Evolutionary conservation across 37 sponge, comb jelly and placozoan species (phyloP).

Genomic region (Oopsacas minuta): DNA sequence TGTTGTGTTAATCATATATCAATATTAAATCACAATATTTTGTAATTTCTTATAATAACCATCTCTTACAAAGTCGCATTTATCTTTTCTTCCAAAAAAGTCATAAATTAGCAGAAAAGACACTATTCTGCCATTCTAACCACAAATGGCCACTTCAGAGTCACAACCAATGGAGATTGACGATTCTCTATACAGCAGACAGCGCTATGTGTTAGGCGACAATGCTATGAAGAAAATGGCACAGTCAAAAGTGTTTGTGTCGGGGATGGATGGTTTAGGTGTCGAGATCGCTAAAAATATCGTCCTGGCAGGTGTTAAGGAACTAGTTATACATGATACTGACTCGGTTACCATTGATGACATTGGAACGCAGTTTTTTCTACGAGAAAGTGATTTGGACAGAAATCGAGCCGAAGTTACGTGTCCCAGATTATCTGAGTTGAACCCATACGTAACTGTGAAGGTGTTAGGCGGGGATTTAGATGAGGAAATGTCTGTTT

Average conservation of each 20-base stretch:
- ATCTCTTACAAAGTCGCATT: neutral
- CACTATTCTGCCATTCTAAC: too few relatives aligned
- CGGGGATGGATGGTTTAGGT: slow-evolving; percentile 76
- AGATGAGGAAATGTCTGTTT: neutral
- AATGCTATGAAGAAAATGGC: slow-evolving; percentile 81
- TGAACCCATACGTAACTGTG: slow-evolving; percentile 88
- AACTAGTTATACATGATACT: slow-evolving; percentile 66
- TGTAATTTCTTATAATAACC: neutral
- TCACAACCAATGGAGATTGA: slow-evolving; percentile 45
- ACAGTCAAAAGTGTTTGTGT: slow-evolving; percentile 51
- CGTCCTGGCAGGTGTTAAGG: slow-evolving; percentile 69
- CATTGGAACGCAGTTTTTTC: slow-evolving; percentile 85
- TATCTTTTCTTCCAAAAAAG: neutral
- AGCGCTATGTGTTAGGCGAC: slow-evolving; percentile 84
- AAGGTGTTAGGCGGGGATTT: slow-evolving; percentile 13
- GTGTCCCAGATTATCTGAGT: slow-evolving; percentile 49
- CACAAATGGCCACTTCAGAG: neutral
- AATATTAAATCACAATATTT: neutral
- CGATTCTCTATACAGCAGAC: slow-evolving; percentile 82
- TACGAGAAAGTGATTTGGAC: slow-evolving; percentile 46
- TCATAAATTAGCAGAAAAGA: too few relatives aligned
- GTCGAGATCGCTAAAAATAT: slow-evolving; percentile 79
- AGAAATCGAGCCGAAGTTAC: slow-evolving; percentile 53
- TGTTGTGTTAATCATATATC: neutral
- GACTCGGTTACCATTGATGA: slow-evolving; percentile 39